phyloP scores from a whole-genome alignment of 2,888 invertebrate genomes.

The Heliconius ethilla region DNA sequence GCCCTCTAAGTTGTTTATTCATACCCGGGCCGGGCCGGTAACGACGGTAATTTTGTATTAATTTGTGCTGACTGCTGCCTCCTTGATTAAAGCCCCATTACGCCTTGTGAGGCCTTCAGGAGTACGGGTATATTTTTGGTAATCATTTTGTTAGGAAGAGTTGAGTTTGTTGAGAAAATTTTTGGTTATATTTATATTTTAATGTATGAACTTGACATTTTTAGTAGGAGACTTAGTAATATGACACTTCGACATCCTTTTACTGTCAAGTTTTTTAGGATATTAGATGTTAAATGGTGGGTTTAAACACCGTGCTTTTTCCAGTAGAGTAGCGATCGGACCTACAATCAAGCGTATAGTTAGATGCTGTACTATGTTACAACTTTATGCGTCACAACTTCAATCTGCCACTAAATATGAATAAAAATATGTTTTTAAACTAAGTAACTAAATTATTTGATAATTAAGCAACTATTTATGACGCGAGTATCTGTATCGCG shows the following conservation, averaged over 20 bases:
- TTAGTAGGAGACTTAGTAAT: too few species aligned
- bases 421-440: too few species aligned
- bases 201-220: not conserved
- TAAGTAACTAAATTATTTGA: too few species aligned
- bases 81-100: constrained; percentile 77
- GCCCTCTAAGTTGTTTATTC: constrained; percentile 65
- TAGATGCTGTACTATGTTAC: too few species aligned
- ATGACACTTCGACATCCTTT: not conserved
- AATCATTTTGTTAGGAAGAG: constrained; percentile 7
- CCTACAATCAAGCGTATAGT: too few species aligned
- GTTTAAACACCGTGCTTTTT: not conserved
- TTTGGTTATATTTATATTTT: not conserved
- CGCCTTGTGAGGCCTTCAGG: constrained; percentile 55
- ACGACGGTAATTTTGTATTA: constrained; percentile 74
- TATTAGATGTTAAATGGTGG: not conserved
- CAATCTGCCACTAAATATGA: too few species aligned
- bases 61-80: constrained; percentile 67
- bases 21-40: constrained; percentile 54
- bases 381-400: too few species aligned
- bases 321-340: too few species aligned
- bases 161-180: not conserved
- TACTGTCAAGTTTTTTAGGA: not conserved
- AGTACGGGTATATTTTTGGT: not conserved
- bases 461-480: too few species aligned
- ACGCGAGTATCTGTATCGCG: too few species aligned